Percentiles rank a stretch among this genome's conserved stretches.
Evolutionary conservation across 1,140 invertebrate genomes (phyloP).

Genomic region (Solen grandis): DNA sequence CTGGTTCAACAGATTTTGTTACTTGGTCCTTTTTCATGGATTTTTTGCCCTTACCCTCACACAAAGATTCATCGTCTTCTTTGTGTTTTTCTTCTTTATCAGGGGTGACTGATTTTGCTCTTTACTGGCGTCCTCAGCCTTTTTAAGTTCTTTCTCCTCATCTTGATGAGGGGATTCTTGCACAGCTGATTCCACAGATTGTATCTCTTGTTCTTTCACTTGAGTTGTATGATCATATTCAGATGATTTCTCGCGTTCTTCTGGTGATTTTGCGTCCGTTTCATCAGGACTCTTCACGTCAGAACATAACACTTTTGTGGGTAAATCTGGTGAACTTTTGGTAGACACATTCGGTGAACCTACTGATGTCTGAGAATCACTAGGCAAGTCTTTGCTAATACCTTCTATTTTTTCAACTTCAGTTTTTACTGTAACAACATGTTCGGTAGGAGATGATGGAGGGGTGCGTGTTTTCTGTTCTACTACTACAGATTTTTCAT

Average conservation of each 20-base stretch:
- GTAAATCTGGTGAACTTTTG: not conserved
- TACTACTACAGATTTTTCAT: conserved; percentile 16
- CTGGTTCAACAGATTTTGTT: conserved; percentile 1
- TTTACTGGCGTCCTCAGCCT: not conserved
- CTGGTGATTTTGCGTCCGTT: no score
- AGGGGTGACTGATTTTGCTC: not conserved
- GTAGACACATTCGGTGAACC: no score
- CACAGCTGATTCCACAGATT: no score
- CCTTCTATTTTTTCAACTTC: conserved; percentile 49
- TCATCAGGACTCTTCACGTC: no score
- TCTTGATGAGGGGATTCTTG: no score
- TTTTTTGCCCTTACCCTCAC: not conserved
- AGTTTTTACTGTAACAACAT: conserved; percentile 35
- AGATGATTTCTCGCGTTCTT: no score
- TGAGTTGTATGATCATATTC: no score
- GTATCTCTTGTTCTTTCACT: not conserved
- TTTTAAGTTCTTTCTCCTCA: not conserved
- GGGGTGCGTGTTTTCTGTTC: conserved; percentile 53
- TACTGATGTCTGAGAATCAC: no score
- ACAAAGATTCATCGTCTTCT: not conserved
- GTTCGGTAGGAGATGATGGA: conserved; percentile 4
- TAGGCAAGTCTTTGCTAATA: no score
- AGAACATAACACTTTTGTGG: no score
- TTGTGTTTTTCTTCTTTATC: conserved; percentile 1
- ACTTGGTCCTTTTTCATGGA: not conserved